Evolutionary conservation across 2,113 vertebrate species (phyloP).

Genomic region (Mesoclemmys tuberculata): DNA sequence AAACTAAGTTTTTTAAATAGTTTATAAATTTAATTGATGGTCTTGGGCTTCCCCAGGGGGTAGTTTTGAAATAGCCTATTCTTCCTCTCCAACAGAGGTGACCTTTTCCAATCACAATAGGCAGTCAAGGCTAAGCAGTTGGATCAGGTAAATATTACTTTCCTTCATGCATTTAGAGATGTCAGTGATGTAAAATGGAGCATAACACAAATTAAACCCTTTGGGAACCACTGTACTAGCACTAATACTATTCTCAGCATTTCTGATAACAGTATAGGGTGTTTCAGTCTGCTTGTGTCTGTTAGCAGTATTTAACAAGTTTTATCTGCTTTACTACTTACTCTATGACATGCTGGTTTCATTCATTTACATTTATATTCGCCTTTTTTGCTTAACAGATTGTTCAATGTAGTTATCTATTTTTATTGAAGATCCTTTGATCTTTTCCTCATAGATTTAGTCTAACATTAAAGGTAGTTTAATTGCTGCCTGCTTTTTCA

Average conservation of each 20-base stretch:
- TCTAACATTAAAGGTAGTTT: neutral
- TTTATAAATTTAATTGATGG: constrained; percentile 37
- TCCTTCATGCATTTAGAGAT: constrained; percentile 16
- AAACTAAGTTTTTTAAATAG: constrained; percentile 31
- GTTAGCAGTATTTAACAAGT: neutral
- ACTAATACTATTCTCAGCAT: neutral
- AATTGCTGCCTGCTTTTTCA: neutral
- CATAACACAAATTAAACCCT: neutral
- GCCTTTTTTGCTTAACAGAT: neutral
- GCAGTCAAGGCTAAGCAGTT: constrained; percentile 37
- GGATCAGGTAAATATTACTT: constrained; percentile 50
- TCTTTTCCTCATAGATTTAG: neutral
- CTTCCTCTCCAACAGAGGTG: constrained; percentile 33
- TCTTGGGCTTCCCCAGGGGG: constrained; percentile 30
- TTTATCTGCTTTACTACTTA: neutral
- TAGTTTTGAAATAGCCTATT: constrained; percentile 11
- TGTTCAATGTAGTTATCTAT: neutral
- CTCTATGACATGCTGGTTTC: neutral
- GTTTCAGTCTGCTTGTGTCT: neutral
- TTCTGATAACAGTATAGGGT: neutral
- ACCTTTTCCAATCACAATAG: constrained; percentile 14
- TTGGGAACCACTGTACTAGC: neutral
- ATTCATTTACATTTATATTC: neutral
- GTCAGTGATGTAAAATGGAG: neutral
- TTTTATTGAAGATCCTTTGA: neutral